Evolutionary conservation across 1,140 invertebrate genomes (phyloP).

Genomic region (Zeugodacus cucurbitae): DNA sequence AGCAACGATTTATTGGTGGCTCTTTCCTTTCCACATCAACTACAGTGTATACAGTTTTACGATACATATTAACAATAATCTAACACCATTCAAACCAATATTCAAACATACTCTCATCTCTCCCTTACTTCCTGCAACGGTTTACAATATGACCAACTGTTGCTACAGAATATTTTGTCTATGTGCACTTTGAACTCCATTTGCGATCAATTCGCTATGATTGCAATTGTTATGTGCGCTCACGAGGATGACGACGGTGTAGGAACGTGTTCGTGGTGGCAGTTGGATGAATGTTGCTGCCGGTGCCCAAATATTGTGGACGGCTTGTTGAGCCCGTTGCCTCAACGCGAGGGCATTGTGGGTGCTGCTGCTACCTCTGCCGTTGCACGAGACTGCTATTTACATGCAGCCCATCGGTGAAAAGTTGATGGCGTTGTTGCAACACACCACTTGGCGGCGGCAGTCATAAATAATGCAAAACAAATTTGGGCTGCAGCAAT

Average conservation of each 20-base stretch:
- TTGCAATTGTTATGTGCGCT: neutral
- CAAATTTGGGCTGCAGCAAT: constrained; percentile 10
- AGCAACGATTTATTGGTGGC: neutral
- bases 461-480: constrained; percentile 32
- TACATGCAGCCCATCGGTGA: neutral
- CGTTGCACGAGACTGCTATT: neutral
- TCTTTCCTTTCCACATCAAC: neutral
- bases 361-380: neutral
- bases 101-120: neutral
- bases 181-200: constrained; percentile 24
- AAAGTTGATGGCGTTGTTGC: neutral
- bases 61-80: too few species aligned
- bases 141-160: neutral
- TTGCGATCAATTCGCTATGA: constrained; percentile 32
- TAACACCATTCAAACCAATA: too few species aligned
- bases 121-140: neutral
- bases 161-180: constrained; percentile 33
- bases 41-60: too few species aligned
- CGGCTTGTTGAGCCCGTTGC: neutral
- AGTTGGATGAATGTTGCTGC: neutral
- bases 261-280: neutral
- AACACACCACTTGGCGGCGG: neutral
- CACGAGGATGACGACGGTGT: neutral
- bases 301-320: neutral
- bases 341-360: neutral